Evolutionary conservation across 2,113 vertebrate species (phyloP), one percentile per base, ranked within the genome.

Genomic region (Scatophagus argus): DNA sequence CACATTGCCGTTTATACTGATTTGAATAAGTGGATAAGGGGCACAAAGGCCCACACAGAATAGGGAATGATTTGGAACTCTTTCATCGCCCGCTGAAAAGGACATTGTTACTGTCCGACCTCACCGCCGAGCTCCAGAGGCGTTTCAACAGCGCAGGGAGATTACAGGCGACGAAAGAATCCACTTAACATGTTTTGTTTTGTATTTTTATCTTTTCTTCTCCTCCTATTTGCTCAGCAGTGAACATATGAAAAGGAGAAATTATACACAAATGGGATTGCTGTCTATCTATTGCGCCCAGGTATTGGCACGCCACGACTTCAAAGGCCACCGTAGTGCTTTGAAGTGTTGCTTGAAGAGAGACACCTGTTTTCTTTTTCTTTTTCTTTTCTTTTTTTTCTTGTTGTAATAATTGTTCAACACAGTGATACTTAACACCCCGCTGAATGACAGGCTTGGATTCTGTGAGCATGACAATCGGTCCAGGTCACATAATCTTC

Each of bases 21-120:
- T 94, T 92, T 92, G 90, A 93, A 92, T 92, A 92, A 93, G 91
- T 92, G 91, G 89, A 91, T 92, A 88, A 92, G 79, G 56, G 74
- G 52, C 87, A 92, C 91, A 93, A 92, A 92, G 83, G 74, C 81
- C 79, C 69, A 64, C 64, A 71, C 71, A 89, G 84, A 90, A 87
- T 81, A 76, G 79, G 44, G 88, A 88, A 82, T 83, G 83, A 88
- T 89, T 87, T 70, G 58, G 70, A 91, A 87, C 51, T 88, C 91
- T 91, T 93, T 93, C 84, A 92, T 88, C 88, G 51, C 69, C 66
- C 2, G 39, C 80, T 92, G 83, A 92, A 92, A 93, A 89, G 90
- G 88, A 89, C 87, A 88, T 91, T 93, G 92, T 92, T 89, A 88
- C 86, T 82, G 81, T 92, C 88, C 77, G 59, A 90, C 81, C 79